A percentile compares a stretch with the other conserved stretches of the same genome.
phyloP scores from a whole-genome alignment of 2,797 vertebrate genomes.

The Amphiprion clarkii region DNA sequence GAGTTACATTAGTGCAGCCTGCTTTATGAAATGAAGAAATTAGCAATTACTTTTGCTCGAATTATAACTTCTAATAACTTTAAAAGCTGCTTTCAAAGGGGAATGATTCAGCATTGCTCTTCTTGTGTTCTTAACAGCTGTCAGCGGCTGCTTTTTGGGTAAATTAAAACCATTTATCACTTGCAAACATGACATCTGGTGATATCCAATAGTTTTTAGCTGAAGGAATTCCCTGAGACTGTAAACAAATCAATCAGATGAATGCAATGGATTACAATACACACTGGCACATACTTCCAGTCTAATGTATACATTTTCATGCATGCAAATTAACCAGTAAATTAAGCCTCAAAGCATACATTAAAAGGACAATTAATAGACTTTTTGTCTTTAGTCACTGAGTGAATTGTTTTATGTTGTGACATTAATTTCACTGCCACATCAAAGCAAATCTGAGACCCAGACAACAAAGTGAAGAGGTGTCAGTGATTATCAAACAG shows the following conservation, averaged over 20 bases:
- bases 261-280: neutral
- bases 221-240: conserved; percentile 1
- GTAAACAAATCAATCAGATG: neutral
- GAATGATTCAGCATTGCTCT: neutral
- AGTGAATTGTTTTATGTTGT: neutral
- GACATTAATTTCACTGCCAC: neutral
- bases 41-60: neutral
- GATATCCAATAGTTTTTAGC: no score
- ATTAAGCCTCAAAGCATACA: no score
- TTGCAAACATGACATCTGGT: no score
- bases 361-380: neutral
- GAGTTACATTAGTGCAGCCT: neutral
- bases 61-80: neutral
- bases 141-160: neutral
- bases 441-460: neutral
- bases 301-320: neutral
- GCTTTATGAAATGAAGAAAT: conserved; percentile 15
- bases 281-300: neutral
- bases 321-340: no score
- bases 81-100: neutral
- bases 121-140: neutral
- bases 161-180: no score
- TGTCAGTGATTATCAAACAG: neutral
- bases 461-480: neutral
- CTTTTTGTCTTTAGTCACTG: neutral